phyloP scores from a whole-genome alignment of 2,888 invertebrate genomes.

The Tanypteryx hageni region DNA sequence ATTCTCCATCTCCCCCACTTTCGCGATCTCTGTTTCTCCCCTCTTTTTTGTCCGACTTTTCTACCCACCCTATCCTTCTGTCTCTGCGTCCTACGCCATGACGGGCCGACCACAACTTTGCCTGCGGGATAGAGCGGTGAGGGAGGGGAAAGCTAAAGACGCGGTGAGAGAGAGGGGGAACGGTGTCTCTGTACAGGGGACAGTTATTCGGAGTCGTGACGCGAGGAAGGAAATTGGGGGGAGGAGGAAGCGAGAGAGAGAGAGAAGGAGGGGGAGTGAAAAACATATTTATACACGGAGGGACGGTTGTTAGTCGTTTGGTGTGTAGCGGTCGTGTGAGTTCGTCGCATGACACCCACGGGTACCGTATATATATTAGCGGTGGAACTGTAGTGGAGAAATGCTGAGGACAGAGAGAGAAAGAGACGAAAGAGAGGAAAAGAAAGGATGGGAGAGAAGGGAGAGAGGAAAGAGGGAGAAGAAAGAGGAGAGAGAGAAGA shows the following conservation, averaged over 20 bases:
- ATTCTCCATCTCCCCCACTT: no score
- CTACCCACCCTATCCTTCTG: not conserved
- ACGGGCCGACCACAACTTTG: not conserved
- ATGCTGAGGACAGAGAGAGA: not conserved
- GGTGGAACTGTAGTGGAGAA: not conserved
- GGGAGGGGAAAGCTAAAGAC: not conserved
- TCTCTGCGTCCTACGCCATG: not conserved
- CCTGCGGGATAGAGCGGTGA: not conserved
- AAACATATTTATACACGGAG: slow-evolving; percentile 52
- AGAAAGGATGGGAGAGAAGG: not conserved
- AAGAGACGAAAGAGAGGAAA: not conserved
- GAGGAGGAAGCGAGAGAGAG: not conserved
- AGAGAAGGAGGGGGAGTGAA: not conserved
- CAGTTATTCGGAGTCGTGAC: no score
- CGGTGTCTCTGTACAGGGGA: no score
- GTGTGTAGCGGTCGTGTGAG: slow-evolving; percentile 43
- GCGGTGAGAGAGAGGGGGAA: not conserved
- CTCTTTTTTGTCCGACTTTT: not conserved
- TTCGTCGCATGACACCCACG: slow-evolving; percentile 54
- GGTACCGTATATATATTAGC: slow-evolving; percentile 45
- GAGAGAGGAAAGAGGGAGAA: not conserved
- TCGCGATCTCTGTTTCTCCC: no score
- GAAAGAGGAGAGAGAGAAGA: not conserved
- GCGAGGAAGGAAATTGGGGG: not conserved
- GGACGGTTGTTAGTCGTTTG: slow-evolving; percentile 42